These are phyloP conservation scores for Catharus fuscescens DNA, from an alignment of 2,113 vertebrate genomes.

Conservation along the genomic window DNA sequence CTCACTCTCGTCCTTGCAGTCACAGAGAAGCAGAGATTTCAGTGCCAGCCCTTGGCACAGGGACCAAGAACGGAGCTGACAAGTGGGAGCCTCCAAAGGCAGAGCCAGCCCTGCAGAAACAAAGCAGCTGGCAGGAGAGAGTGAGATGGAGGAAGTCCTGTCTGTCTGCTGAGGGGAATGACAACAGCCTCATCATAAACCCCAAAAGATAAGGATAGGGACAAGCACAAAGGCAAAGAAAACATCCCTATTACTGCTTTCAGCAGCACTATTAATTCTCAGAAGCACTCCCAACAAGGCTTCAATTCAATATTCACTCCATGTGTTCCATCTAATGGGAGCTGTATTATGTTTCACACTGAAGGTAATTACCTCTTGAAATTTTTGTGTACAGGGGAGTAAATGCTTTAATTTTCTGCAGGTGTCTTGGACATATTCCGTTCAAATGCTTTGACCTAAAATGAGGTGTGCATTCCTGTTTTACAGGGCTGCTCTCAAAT, in stretches of 20 bases:
- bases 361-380: conserved; percentile 75
- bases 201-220: background rate
- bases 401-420: conserved; percentile 76
- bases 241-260: conserved; percentile 29
- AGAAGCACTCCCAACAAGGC: conserved; percentile 41
- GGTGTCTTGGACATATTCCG: conserved; percentile 71
- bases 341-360: conserved; percentile 64
- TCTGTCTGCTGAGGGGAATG: background rate
- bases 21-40: conserved; percentile 31
- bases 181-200: conserved; percentile 25
- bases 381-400: conserved; percentile 63
- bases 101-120: conserved; percentile 25
- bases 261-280: conserved; percentile 55
- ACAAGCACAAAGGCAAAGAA: conserved; percentile 14
- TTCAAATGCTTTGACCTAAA: conserved; percentile 51
- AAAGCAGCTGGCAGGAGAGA: conserved; percentile 64
- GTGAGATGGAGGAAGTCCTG: background rate
- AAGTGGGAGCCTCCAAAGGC: conserved; percentile 54
- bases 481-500: conserved; percentile 18
- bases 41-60: conserved; percentile 61
- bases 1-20: conserved; percentile 65
- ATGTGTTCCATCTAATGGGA: conserved; percentile 67
- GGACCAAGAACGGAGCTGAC: background rate
- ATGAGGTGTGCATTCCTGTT: conserved; percentile 64
- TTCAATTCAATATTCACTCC: conserved; percentile 65